Conservation (phyloP, 2,113 vertebrate species). For the Eudyptes chrysolophus region DNA sequence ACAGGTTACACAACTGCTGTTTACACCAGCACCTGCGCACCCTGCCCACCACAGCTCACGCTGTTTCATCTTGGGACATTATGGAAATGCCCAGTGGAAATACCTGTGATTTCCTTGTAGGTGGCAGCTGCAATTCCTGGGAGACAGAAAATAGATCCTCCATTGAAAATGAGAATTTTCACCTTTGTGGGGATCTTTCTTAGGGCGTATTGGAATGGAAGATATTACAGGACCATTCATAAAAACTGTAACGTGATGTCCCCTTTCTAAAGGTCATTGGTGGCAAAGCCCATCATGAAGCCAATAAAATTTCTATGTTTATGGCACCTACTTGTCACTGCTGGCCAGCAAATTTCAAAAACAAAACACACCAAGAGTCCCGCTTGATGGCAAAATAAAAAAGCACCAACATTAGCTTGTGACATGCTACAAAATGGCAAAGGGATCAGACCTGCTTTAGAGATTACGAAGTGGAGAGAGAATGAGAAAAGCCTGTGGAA, state of each 20-base stretch:
- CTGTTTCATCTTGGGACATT: accelerated
- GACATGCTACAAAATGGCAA: not conserved
- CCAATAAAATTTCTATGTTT: not conserved
- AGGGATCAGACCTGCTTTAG: not conserved
- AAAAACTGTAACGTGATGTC: not conserved
- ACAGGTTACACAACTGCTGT: not conserved
- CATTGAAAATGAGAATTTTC: not conserved
- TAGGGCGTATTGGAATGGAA: not conserved
- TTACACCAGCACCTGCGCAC: not conserved
- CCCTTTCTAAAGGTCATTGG: not conserved
- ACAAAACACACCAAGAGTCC: not conserved
- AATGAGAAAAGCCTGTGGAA: not conserved
- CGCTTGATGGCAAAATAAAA: not conserved
- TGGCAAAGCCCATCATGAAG: not conserved
- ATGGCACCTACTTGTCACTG: not conserved
- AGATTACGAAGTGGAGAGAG: not conserved
- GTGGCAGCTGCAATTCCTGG: not conserved
- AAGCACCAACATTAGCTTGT: not conserved
- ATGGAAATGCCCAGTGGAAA: not conserved
- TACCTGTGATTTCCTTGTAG: not conserved
- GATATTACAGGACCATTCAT: not conserved
- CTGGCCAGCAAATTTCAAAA: not conserved
- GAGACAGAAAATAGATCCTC: not conserved
- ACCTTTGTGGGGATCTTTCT: not conserved
- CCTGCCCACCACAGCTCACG: not conserved